Conservation (phyloP, 2,797 vertebrate species). For the Toxotes lorentzi region DNA sequence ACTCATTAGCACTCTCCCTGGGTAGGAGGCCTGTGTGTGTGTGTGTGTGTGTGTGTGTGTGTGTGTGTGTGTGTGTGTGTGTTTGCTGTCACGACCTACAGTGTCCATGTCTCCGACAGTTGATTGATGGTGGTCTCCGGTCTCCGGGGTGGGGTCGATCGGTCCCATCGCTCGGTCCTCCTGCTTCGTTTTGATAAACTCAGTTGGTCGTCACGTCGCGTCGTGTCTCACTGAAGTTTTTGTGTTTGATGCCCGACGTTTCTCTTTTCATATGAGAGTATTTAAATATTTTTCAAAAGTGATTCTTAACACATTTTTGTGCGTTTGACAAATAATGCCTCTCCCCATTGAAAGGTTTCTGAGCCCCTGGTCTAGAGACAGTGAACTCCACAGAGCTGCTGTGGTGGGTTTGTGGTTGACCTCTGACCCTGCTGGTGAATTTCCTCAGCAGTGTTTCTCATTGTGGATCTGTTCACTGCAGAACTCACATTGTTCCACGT, state of each 20-base stretch:
- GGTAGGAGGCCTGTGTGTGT: slow-evolving; percentile 26
- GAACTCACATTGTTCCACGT: slow-evolving; percentile 1
- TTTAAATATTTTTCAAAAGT: no score
- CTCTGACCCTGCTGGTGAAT: background rate
- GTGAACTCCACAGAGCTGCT: background rate
- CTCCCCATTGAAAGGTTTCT: background rate
- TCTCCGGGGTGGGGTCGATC: slow-evolving; percentile 11
- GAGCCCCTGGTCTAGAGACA: background rate
- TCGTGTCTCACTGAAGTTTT: background rate
- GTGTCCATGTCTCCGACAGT: slow-evolving; percentile 29
- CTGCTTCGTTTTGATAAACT: background rate
- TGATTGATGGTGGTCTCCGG: slow-evolving; percentile 40
- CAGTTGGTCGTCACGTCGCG: background rate
- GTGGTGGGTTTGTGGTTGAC: background rate
- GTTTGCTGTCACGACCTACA: slow-evolving; percentile 16
- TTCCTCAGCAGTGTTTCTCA: slow-evolving; percentile 18
- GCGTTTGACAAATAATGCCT: no score
- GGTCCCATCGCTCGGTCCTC: background rate
- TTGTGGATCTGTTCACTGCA: background rate
- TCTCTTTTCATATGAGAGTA: no score
- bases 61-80: slow-evolving; percentile 34
- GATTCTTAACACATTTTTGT: no score
- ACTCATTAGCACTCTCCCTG: slow-evolving; percentile 69
- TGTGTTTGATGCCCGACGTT: background rate
- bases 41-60: slow-evolving; percentile 42